phyloP scores from a whole-genome alignment of 1,140 invertebrate genomes.

The Rhagoletis zephyria region DNA sequence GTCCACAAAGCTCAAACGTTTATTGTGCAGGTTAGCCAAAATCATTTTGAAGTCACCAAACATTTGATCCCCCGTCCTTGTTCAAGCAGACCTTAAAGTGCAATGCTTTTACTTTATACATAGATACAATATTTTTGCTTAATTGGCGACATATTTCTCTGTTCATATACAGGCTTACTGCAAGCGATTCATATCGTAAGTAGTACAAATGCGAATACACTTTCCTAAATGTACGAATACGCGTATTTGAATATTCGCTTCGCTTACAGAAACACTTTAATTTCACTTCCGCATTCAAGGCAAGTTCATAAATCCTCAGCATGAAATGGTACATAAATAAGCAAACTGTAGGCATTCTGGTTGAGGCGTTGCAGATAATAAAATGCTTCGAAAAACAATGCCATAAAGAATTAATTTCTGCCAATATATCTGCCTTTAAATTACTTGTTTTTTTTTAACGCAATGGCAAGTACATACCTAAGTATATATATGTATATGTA shows the following conservation, averaged over 20 bases:
- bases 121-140: neutral
- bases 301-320: neutral
- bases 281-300: neutral
- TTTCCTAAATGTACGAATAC: too few species aligned
- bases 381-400: too few species aligned
- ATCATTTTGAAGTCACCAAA: neutral
- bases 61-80: neutral
- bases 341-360: neutral
- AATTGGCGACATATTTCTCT: neutral
- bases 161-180: neutral
- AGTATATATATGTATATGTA: too few species aligned
- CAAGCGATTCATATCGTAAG: too few species aligned
- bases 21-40: neutral
- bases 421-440: too few species aligned
- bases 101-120: neutral
- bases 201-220: too few species aligned
- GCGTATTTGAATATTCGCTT: neutral
- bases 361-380: neutral
- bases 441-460: too few species aligned
- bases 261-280: neutral
- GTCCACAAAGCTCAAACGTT: neutral
- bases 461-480: neutral
- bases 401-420: too few species aligned
- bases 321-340: neutral
- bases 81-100: neutral